These are phyloP conservation scores for Syngnathoides biaculeatus DNA, from an alignment of 2,113 vertebrate species.

Conservation along the genomic window DNA sequence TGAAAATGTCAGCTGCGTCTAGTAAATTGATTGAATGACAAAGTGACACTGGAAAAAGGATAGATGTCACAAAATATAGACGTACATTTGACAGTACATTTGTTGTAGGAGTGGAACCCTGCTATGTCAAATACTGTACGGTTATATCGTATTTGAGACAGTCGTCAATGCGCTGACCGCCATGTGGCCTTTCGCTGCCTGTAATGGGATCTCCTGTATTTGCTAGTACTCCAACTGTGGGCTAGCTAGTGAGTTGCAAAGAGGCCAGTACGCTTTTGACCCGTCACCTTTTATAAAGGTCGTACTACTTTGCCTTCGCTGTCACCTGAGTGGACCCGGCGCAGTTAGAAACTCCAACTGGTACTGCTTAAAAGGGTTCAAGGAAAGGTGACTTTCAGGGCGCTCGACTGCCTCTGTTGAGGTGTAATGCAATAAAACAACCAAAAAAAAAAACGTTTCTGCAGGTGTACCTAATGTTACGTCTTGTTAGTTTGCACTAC, in stretches of 20 bases:
- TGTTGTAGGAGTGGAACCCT: no score
- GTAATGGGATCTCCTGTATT: slow-evolving; percentile 60
- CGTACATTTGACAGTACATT: no score
- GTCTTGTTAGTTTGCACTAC: not conserved
- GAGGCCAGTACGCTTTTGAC: slow-evolving; percentile 32
- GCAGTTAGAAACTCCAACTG: slow-evolving; percentile 19
- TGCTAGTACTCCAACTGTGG: slow-evolving; percentile 14
- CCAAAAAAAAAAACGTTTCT: not conserved
- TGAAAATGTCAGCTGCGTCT: not conserved
- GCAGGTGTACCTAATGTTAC: not conserved
- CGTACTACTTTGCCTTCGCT: slow-evolving; percentile 47
- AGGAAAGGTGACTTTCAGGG: not conserved
- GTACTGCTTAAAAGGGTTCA: slow-evolving; percentile 33
- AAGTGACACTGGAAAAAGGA: not conserved
- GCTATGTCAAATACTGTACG: no score
- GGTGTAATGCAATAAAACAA: not conserved
- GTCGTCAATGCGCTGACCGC: not conserved
- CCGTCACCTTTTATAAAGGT: slow-evolving; percentile 65
- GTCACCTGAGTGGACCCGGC: slow-evolving; percentile 34
- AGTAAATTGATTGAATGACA: not conserved
- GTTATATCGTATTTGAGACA: no score
- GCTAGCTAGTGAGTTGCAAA: slow-evolving; percentile 16
- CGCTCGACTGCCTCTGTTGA: no score
- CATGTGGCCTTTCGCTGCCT: not conserved
- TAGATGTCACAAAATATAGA: no score